Conservation (phyloP, 2,888 invertebrate genomes). For the Nebria brevicollis region DNA sequence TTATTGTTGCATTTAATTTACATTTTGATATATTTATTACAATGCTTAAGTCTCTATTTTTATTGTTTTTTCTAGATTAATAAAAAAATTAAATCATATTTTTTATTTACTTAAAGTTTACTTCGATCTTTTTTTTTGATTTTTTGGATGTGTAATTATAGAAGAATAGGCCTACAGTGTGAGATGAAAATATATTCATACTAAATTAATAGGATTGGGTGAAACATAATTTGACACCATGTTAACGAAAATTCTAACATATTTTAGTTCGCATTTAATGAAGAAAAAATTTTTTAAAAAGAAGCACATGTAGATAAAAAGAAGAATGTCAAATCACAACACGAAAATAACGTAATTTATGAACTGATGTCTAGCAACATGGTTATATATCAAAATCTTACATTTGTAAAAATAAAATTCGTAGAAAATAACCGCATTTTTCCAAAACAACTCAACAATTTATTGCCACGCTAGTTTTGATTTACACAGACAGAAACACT, state of each 20-base stretch:
- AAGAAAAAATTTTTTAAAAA: not conserved
- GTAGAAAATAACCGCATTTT: conserved; percentile 39
- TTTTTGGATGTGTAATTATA: no score
- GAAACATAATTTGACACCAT: conserved; percentile 36
- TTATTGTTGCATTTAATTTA: no score
- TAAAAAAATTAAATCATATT: no score
- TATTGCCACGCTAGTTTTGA: conserved; percentile 33
- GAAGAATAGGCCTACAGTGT: no score
- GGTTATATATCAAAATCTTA: conserved; percentile 42
- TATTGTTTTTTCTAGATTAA: no score
- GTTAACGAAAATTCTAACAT: conserved; percentile 39
- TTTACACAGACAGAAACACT: conserved; percentile 35
- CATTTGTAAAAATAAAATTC: conserved; percentile 38
- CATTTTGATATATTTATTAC: no score
- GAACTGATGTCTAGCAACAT: conserved; percentile 16
- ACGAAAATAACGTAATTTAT: conserved; percentile 45
- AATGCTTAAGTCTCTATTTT: no score
- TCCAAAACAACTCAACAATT: conserved; percentile 40
- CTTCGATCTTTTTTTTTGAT: no score
- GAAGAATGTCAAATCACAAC: conserved; percentile 29
- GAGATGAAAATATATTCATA: not conserved
- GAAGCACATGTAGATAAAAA: conserved; percentile 15
- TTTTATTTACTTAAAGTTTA: no score
- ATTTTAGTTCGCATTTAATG: conserved; percentile 5
- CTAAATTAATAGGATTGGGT: conserved; percentile 40